Base-by-base conservation (phyloP, 2,113 vertebrate species). In the Anguilla rostrata region DNA sequence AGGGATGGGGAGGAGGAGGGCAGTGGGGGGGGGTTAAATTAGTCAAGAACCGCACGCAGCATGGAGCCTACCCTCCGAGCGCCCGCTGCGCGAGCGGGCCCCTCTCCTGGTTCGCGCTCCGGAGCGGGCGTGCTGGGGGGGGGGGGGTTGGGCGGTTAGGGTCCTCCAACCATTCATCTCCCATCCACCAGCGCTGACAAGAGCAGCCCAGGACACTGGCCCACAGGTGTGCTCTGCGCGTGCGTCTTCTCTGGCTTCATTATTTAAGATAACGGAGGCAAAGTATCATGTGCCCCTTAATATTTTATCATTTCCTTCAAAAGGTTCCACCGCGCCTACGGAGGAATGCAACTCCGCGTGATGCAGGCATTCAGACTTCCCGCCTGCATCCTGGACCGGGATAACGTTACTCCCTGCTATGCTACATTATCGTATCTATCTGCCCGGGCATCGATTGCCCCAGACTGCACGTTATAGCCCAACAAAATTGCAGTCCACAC, bases 261-360 rank as follows among this genome's bases (percentile, higher is more conserved):
- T 90, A 92, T 89, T 88, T 88, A 85, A 91, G 86, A 79, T 80
- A 86, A 84, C 88, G 91, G 91, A 93, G 92, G 92, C 89, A 90
- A 87, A 89, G 91, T 93, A 94, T 95, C 93, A 91, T 89, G 90
- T 95, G 93, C 94, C 93, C 91, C 94, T 96, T 95, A 95, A 95
- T 95, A 96, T 96, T 96, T 96, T 90, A 94, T 95, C 82, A 92
- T 97, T 97, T 96, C 96, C 96, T 96, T 96, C 92, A 92, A 95
- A 95, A 94, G 94, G 90, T 92, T 91, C 87, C 92, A 94, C 93
- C 90, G 95, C 92, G 92, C 91, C 89, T 91, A 94, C 95, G 91
- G 92, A 93, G 93, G 94, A 94, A 94, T 92, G 95, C 93, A 92
- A 96, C 96, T 96, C 96, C 95, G 95, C 95, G 97, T 95, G 94